A percentile compares a stretch with the other conserved stretches of the same genome.
Evolutionary conservation across 1,140 invertebrate species (phyloP).

Genomic region (Coelopa frigida): DNA sequence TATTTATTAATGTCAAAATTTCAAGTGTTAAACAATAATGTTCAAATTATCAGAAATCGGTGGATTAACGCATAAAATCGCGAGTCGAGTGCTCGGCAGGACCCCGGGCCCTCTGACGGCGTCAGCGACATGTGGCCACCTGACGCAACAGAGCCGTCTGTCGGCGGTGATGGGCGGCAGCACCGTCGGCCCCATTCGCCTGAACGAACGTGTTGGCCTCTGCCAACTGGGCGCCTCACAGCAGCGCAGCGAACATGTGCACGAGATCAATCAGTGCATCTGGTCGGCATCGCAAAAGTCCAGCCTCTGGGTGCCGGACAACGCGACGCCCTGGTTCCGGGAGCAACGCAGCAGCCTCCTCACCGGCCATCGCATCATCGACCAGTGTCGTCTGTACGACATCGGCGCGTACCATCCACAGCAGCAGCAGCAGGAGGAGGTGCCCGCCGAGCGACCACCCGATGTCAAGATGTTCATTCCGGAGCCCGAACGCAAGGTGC

Average conservation of each 20-base stretch:
- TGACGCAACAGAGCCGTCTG: not conserved
- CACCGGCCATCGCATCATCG: not conserved
- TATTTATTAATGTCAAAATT: no score
- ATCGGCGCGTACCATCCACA: constrained; percentile 13
- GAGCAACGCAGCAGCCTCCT: constrained; percentile 21
- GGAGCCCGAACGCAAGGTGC: constrained; percentile 12
- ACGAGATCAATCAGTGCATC: constrained; percentile 5
- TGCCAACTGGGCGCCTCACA: not conserved
- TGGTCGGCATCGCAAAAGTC: constrained; percentile 7
- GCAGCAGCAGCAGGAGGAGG: constrained; percentile 5
- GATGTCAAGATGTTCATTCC: no score
- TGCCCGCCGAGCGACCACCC: not conserved
- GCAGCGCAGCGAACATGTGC: no score
- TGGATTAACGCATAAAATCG: no score
- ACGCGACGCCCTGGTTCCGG: constrained; percentile 35
- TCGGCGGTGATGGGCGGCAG: no score
- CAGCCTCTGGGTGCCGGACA: constrained; percentile 27
- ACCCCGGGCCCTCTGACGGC: not conserved
- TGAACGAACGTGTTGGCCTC: constrained; percentile 1
- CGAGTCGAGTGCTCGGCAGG: no score
- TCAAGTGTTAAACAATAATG: no score
- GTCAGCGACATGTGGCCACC: not conserved
- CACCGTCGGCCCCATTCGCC: no score
- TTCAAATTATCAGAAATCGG: no score
- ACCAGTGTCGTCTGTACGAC: not conserved